These are phyloP conservation scores for Tetraodon nigroviridis DNA, from an alignment of 2,113 vertebrate species.

Conservation along the genomic window DNA sequence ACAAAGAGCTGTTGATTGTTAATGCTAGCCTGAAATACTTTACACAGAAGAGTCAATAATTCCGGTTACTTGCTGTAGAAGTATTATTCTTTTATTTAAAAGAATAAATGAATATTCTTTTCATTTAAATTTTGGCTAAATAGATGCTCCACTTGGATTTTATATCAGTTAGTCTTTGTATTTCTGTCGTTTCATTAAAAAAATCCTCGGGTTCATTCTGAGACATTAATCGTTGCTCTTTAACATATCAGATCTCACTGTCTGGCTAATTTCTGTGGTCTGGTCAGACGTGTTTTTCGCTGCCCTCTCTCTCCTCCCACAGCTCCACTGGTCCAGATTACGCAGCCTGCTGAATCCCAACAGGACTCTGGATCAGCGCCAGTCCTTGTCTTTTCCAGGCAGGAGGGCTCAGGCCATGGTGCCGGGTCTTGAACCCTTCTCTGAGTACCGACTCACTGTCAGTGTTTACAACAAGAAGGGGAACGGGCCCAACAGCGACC, in stretches of 20 bases:
- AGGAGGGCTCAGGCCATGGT: slow-evolving; percentile 81
- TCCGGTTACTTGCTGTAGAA: background rate
- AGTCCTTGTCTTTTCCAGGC: slow-evolving; percentile 78
- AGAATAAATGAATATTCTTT: too few relatives aligned
- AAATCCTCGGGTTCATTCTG: too few relatives aligned
- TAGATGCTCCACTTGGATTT: background rate
- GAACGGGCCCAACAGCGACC: slow-evolving; percentile 84
- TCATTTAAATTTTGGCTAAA: background rate
- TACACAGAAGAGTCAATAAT: background rate
- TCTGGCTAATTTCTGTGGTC: background rate
- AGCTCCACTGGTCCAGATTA: slow-evolving; percentile 86
- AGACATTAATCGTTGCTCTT: slow-evolving; percentile 7
- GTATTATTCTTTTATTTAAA: background rate
- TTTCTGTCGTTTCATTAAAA: too few relatives aligned
- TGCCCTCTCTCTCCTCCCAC: slow-evolving; percentile 7
- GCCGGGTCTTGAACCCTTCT: slow-evolving; percentile 84
- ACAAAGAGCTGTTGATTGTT: background rate
- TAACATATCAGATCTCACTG: background rate
- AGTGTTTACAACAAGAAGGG: slow-evolving; percentile 88
- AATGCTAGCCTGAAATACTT: background rate
- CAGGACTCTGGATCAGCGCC: slow-evolving; percentile 75
- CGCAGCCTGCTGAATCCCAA: slow-evolving; percentile 78
- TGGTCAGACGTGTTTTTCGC: too few relatives aligned
- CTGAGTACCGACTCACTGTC: slow-evolving; percentile 86
- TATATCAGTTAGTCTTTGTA: too few relatives aligned